Conservation (phyloP, 2,797 vertebrate species). For the Periophthalmus magnuspinnatus region DNA sequence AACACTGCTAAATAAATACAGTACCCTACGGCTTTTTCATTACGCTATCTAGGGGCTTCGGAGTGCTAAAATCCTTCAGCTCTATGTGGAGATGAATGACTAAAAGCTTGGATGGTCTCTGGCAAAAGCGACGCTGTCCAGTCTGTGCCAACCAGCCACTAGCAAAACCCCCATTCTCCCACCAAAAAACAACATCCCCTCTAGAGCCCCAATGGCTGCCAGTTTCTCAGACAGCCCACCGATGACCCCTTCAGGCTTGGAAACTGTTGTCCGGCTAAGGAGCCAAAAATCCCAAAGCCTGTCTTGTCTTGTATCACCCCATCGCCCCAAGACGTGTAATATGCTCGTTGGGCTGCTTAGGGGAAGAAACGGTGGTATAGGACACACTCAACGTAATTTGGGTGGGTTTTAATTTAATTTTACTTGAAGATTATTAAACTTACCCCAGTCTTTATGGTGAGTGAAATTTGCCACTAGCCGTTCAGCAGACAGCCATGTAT, state of each 20-base stretch:
- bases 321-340: conserved; percentile 26
- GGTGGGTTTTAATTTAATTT: conserved; percentile 51
- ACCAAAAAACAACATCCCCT: conserved; percentile 58
- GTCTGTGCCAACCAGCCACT: conserved; percentile 69
- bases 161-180: conserved; percentile 20
- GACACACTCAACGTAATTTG: conserved; percentile 44
- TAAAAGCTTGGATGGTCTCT: conserved; percentile 56
- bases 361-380: conserved; percentile 22
- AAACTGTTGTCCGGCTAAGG: conserved; percentile 63
- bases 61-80: conserved; percentile 46
- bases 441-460: conserved; percentile 39
- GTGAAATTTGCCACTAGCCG: conserved; percentile 35
- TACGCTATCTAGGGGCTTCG: conserved; percentile 51
- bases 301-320: background rate
- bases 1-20: conserved; percentile 56
- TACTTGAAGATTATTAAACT: conserved; percentile 63
- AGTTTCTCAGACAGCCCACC: conserved; percentile 70
- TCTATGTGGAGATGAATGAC: conserved; percentile 59
- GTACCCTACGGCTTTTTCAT: conserved; percentile 45
- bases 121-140: conserved; percentile 52
- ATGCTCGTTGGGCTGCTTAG: conserved; percentile 45
- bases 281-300: conserved; percentile 59
- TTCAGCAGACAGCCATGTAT: conserved; percentile 58
- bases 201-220: conserved; percentile 62
- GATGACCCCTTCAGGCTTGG: conserved; percentile 77